Percentiles rank a stretch among this genome's conserved stretches.
Conservation (phyloP, 1,140 invertebrate genomes). For the Pantala flavescens region DNA sequence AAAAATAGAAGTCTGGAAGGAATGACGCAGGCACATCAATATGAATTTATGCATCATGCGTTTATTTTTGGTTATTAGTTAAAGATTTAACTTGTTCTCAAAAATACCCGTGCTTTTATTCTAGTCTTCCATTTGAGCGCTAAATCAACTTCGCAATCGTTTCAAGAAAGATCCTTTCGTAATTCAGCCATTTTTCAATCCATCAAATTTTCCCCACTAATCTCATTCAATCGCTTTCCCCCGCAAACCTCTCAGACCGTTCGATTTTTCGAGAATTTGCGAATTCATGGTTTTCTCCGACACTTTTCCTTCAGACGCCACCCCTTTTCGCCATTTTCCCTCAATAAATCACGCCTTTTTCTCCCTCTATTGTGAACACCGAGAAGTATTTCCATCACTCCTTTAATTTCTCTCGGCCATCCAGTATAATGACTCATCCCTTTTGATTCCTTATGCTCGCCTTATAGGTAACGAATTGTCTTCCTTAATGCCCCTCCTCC, state of each 20-base stretch:
- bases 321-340: neutral
- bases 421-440: neutral
- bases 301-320: neutral
- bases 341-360: neutral
- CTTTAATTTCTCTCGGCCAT: neutral
- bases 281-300: neutral
- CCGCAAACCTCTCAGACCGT: neutral
- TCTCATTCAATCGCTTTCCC: constrained; percentile 4
- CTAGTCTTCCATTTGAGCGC: too few species aligned
- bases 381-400: neutral
- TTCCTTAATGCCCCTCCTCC: too few species aligned
- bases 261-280: neutral
- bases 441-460: too few species aligned
- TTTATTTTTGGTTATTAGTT: too few species aligned
- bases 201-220: neutral
- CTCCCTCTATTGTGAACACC: neutral
- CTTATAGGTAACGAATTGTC: too few species aligned
- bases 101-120: too few species aligned
- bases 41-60: too few species aligned
- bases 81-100: too few species aligned
- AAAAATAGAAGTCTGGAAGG: too few species aligned
- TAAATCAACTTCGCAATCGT: too few species aligned
- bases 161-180: too few species aligned
- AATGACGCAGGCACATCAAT: too few species aligned
- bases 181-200: neutral